Base-by-base conservation (phyloP, 30 jellyfish, hydroid and myxozoan genomes). In the Mastigias papua region DNA sequence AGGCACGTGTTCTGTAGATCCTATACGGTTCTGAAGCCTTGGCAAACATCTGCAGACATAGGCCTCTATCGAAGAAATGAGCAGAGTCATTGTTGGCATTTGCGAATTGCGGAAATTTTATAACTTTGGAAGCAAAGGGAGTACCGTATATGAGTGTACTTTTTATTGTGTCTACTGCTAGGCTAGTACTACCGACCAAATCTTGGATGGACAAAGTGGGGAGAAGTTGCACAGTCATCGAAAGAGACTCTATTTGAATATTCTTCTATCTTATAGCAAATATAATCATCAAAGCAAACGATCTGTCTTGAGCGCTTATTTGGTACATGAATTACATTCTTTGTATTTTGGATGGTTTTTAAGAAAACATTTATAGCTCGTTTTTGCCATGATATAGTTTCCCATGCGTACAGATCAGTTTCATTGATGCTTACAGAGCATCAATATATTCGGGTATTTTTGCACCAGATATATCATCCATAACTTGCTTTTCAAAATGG, bases 381-480 rank as follows among this genome's bases (percentile, higher is more conserved):
- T 6, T 6, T 46, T 46, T 46, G 60, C 16, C 16, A 6, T 46
- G 13, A 46, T 6, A 16, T 8, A 65, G 17, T 65, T 65, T 65
- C 37, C 2, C n/a, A n/a, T 21, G 8, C 17, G 77, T 21, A 65
- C 22, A 42, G 37, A n/a, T 3, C 51, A 8, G 8, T 19, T 70
- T 76, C 58, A 89, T 60, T 89, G 97, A 69, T 82, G 81, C 65
- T 90, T 90, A 48, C 82, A 90, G 29, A 90, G 91, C 49, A 82
- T 80, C 62, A 82, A 69, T 34, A 73, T 90, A 78, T 73, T 82
- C 58, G 64, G 76, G 46, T 73, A 79, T 74, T 54, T 76, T 60
- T 46, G 71, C 42, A 25, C 78, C 93, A 33, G 91, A 54, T 31
- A 58, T 6, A 19, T 74, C 25, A 21, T 69, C 37, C 0, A 74